phyloP scores from a whole-genome alignment of 2,797 vertebrate species.

The Heteromormyrus szaboi region DNA sequence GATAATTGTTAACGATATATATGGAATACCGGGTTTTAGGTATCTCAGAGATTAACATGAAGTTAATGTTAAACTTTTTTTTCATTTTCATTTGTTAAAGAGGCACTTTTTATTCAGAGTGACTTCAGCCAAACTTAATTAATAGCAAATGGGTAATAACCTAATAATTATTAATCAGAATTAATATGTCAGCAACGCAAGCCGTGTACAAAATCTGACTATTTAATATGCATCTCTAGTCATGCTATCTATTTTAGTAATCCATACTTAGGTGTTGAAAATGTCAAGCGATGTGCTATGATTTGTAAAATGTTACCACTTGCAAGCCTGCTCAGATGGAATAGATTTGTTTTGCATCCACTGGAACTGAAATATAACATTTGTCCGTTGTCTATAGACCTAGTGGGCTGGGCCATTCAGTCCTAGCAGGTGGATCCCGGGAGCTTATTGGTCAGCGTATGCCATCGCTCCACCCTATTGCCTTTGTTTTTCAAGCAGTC shows the following conservation, averaged over 20 bases:
- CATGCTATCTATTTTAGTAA: conserved; percentile 3
- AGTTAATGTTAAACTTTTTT: background rate
- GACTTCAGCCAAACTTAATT: background rate
- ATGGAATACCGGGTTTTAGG: background rate
- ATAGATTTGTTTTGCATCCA: background rate
- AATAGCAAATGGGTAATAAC: background rate
- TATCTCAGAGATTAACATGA: background rate
- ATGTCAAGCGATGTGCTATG: background rate
- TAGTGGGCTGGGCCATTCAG: conserved; percentile 26
- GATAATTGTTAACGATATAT: background rate
- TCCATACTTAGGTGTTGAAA: background rate
- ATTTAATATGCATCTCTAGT: background rate
- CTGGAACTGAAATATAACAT: background rate
- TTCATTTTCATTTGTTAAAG: background rate
- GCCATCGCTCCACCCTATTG: conserved; percentile 71
- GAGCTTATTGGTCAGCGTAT: conserved; percentile 78
- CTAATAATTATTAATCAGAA: background rate
- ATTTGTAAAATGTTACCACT: background rate
- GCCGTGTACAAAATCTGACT: background rate
- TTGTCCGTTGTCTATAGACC: background rate
- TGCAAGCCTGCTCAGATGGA: background rate
- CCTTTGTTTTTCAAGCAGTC: conserved; percentile 75
- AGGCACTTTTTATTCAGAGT: conserved; percentile 3
- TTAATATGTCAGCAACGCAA: background rate
- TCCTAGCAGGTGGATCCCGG: conserved; percentile 59